These are phyloP conservation scores for Lycia hirtaria DNA, from an alignment of 2,888 invertebrate species.

Conservation along the genomic window DNA sequence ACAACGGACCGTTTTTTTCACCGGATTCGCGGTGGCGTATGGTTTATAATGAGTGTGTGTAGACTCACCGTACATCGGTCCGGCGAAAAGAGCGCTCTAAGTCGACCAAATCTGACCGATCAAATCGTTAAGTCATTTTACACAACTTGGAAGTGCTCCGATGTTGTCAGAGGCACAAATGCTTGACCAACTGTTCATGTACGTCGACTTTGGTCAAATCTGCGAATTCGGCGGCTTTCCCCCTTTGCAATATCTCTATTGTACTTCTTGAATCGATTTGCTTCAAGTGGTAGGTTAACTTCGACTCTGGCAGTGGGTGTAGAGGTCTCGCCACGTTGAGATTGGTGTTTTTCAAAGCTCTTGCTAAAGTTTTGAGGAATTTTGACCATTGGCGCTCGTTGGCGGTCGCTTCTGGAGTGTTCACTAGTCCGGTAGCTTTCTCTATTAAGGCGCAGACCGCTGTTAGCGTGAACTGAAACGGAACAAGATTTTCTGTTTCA, in stretches of 20 bases:
- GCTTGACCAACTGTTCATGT: conserved; percentile 63
- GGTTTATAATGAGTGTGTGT: too few species aligned
- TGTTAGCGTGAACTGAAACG: conserved; percentile 70
- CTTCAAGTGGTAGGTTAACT: conserved; percentile 62
- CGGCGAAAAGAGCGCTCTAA: too few species aligned
- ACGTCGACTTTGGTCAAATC: conserved; percentile 71
- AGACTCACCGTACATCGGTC: too few species aligned
- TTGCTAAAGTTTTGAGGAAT: conserved; percentile 81
- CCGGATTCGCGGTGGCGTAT: too few species aligned
- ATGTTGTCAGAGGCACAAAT: conserved; percentile 67
- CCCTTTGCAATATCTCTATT: conserved; percentile 74
- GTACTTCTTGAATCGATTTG: conserved; percentile 71
- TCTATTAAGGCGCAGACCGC: conserved; percentile 73
- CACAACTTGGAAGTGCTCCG: not conserved
- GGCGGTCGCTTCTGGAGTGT: conserved; percentile 72
- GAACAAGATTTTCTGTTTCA: not conserved
- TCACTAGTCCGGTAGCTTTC: conserved; percentile 62
- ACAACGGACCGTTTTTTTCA: too few species aligned
- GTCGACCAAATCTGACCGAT: too few species aligned
- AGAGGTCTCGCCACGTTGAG: conserved; percentile 64
- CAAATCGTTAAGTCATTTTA: not conserved
- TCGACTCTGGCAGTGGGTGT: conserved; percentile 55
- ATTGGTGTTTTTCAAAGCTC: conserved; percentile 71
- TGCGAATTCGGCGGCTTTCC: conserved; percentile 69
- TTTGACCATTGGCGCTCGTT: conserved; percentile 82